phyloP scores from a whole-genome alignment of 2,797 vertebrate genomes.

The Bradypodion ventrale region DNA sequence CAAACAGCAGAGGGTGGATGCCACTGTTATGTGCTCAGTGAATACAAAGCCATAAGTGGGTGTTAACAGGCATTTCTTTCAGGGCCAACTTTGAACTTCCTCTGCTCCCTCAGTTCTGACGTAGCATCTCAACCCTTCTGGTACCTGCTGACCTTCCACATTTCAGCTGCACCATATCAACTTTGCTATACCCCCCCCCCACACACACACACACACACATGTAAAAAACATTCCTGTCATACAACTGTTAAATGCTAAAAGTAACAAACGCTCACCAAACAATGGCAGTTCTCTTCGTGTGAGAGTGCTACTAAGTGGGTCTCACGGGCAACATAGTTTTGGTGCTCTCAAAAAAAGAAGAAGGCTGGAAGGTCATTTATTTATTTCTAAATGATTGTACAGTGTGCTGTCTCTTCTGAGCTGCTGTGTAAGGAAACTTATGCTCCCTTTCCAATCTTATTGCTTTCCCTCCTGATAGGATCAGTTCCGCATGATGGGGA shows the following conservation, averaged over 20 bases:
- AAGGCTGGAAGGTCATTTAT: slow-evolving; percentile 19
- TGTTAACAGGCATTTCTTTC: slow-evolving; percentile 44
- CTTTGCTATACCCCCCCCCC: neutral
- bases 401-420: neutral
- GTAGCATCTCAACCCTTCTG: neutral
- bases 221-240: neutral
- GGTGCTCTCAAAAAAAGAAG: neutral
- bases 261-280: neutral
- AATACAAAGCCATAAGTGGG: neutral
- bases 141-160: neutral
- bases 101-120: neutral
- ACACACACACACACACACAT: too few species aligned
- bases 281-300: neutral
- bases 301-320: neutral
- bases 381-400: neutral
- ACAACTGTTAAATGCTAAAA: neutral
- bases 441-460: slow-evolving; percentile 36
- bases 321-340: neutral
- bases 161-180: neutral
- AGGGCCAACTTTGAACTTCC: slow-evolving; percentile 17
- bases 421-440: slow-evolving; percentile 14
- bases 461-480: slow-evolving; percentile 51
- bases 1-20: neutral
- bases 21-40: neutral
- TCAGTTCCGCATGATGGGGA: slow-evolving; percentile 61